These are phyloP conservation scores for Saxidomus purpurata DNA, from an alignment of 1,140 invertebrate genomes.

Conservation along the genomic window DNA sequence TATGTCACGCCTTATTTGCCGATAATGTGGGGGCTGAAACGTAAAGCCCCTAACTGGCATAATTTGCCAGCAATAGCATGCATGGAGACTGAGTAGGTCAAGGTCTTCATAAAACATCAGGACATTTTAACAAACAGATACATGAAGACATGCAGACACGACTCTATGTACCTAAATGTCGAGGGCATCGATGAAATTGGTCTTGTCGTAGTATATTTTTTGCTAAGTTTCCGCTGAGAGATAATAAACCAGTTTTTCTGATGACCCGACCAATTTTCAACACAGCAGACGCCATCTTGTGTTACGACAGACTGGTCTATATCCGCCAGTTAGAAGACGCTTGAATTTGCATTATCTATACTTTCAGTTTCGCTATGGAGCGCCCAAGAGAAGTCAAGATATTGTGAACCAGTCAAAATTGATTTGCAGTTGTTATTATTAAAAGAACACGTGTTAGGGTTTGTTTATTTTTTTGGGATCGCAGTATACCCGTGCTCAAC, in stretches of 20 bases:
- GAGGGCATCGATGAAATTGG: conserved; percentile 38
- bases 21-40: too few species aligned
- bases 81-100: too few species aligned
- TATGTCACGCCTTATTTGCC: too few species aligned
- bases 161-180: not conserved
- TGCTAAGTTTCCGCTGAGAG: not conserved
- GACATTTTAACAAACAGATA: not conserved
- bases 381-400: too few species aligned
- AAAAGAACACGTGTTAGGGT: too few species aligned
- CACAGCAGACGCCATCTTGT: conserved; percentile 65
- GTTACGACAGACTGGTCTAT: not conserved
- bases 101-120: not conserved
- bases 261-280: conserved; percentile 58
- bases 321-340: not conserved
- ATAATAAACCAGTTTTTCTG: conserved; percentile 7
- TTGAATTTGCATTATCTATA: not conserved
- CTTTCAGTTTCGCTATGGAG: too few species aligned
- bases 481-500: too few species aligned
- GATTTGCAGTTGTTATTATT: too few species aligned
- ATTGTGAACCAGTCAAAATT: too few species aligned
- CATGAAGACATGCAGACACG: not conserved
- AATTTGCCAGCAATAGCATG: too few species aligned
- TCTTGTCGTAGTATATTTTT: not conserved
- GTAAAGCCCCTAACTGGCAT: too few species aligned
- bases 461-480: too few species aligned